Evolutionary conservation across 2,888 invertebrate species (phyloP), one percentile per base, ranked within the genome.

Genomic region (Volucella bombylans): DNA sequence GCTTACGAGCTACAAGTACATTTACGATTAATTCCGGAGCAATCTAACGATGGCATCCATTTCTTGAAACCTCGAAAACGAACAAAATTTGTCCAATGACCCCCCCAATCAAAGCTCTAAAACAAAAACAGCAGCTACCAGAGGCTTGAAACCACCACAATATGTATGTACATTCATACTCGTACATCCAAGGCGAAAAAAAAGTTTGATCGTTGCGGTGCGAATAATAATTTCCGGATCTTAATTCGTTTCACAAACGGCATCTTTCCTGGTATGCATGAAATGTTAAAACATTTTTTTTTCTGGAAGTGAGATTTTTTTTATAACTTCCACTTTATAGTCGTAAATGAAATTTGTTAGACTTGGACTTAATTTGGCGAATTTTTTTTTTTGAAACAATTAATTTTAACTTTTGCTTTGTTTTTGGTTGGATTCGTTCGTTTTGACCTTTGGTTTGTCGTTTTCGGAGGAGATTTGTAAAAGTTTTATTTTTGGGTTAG

Each of bases 171-270:
- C n/a, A n/a, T 12, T 31, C n/a, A n/a, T 47, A 45, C 57, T 59
- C 18, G 55, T 39, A 39, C 57, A 69, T 23, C 50, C 41, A 50
- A 6, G 41, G 52, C 41, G 18, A 11, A 8, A 12, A 64, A 31
- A 49, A 41, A 18, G n/a, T 31, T 49, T 38, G n/a, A 38, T 10
- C n/a, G 23, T 14, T 50, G 50, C 71, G 64, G 39, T 74, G 64
- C 64, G 47, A 49, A 74, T 49, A 47, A 57, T 57, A 74, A 64
- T 71, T 71, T 71, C 71, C 59, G 71, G 59, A 71, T 71, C 71
- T 23, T 71, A 61, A 71, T 71, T 61, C 59, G 61, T 50, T 71
- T 50, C 31, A 31, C 6, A 61, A 59, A 71, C 59, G 14, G 41
- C 61, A 41, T 38, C 49, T 61, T 50, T 49, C 49, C 41, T 59